These are phyloP conservation scores for Natrix natrix DNA, from an alignment of 2,797 vertebrate species.

Conservation along the genomic window DNA sequence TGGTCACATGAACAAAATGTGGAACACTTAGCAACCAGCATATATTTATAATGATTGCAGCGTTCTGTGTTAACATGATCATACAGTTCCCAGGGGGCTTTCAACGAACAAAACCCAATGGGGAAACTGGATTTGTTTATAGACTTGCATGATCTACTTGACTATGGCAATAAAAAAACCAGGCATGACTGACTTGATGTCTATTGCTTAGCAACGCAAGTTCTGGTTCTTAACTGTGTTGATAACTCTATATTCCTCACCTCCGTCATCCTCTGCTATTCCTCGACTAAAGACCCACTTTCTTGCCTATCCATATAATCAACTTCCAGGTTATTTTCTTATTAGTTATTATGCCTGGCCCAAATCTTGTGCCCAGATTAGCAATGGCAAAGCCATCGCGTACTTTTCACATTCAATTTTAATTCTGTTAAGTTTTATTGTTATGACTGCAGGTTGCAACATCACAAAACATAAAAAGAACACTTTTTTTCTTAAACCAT, in stretches of 20 bases:
- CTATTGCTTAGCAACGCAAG: not conserved
- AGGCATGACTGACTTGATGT: not conserved
- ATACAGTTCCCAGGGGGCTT: not conserved
- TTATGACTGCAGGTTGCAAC: not conserved
- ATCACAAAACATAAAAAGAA: not conserved
- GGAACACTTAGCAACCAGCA: not conserved
- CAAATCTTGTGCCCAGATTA: not conserved
- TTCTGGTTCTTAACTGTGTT: not conserved
- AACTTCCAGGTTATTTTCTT: not conserved
- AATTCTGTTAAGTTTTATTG: not conserved
- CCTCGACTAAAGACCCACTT: not conserved
- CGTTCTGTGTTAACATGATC: not conserved
- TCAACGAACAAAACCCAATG: not conserved
- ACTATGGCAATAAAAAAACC: not conserved
- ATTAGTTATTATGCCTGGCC: not conserved
- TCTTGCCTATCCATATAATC: not conserved
- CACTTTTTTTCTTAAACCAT: not conserved
- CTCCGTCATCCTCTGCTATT: not conserved
- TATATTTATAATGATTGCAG: not conserved
- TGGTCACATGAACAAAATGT: not conserved
- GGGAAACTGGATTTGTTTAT: not conserved
- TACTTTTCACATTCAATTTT: not conserved
- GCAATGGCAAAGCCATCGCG: not conserved
- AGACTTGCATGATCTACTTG: not conserved
- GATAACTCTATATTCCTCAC: not conserved